A percentile compares a stretch with the other conserved stretches of the same genome.
These are phyloP conservation scores for Drosophila baimaii DNA, from an alignment of 1,140 invertebrate genomes.

Conservation along the genomic window DNA sequence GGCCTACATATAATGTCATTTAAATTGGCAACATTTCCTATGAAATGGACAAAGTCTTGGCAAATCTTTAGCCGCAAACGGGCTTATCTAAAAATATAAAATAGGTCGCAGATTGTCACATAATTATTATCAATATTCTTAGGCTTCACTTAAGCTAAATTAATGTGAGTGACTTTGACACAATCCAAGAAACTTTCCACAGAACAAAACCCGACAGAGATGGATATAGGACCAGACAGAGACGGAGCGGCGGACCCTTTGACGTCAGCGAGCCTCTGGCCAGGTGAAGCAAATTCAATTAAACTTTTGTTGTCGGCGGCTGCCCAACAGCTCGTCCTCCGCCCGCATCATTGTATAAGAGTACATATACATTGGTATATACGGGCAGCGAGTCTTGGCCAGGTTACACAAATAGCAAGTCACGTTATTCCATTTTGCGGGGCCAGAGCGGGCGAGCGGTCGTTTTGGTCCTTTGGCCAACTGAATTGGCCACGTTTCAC, in stretches of 20 bases:
- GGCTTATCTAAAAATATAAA: not conserved
- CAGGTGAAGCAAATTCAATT: constrained; percentile 72
- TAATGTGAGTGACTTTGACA: constrained; percentile 10
- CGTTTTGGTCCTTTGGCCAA: constrained; percentile 9
- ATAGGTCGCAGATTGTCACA: not conserved
- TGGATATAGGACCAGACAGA: not conserved
- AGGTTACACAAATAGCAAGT: constrained; percentile 66
- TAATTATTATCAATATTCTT: constrained; percentile 2
- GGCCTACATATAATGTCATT: no score
- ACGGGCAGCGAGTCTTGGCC: constrained; percentile 10
- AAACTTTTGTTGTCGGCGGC: constrained; percentile 58
- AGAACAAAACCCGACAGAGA: constrained; percentile 3
- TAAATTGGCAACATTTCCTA: not conserved
- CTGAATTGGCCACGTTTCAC: constrained; percentile 39
- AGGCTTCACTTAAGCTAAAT: not conserved
- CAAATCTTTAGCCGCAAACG: not conserved
- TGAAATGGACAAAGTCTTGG: not conserved
- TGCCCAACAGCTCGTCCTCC: not conserved
- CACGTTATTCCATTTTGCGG: constrained; percentile 51
- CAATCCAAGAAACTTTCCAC: constrained; percentile 13
- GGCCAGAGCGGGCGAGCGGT: not conserved
- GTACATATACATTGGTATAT: constrained; percentile 12
- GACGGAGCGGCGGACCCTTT: constrained; percentile 23
- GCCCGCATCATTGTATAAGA: constrained; percentile 38
- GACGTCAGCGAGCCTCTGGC: constrained; percentile 43